These are phyloP conservation scores for Drosophila incognita DNA, from an alignment of 2,888 invertebrate genomes.

Conservation along the genomic window DNA sequence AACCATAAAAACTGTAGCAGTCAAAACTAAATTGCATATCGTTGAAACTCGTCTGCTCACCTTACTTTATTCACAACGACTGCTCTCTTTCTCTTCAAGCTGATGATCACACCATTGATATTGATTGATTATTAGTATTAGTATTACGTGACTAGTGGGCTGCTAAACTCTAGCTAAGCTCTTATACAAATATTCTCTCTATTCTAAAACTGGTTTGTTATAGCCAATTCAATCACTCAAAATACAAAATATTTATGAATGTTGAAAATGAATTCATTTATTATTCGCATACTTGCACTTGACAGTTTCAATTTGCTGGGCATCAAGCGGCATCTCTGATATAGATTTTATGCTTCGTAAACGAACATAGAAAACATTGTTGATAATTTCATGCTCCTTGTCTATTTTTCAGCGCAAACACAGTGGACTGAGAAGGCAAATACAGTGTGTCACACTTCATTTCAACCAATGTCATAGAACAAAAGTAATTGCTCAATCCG, in stretches of 20 bases:
- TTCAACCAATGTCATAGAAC: no score
- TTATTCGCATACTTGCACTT: slow-evolving; percentile 50
- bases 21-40: background rate
- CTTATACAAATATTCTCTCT: no score
- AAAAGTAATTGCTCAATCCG: no score
- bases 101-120: background rate
- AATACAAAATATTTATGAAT: background rate
- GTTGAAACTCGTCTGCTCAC: background rate
- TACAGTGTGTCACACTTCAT: no score
- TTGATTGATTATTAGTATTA: background rate
- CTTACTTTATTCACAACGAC: background rate
- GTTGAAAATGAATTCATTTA: slow-evolving; percentile 10
- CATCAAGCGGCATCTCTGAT: slow-evolving; percentile 54
- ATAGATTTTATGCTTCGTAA: slow-evolving; percentile 4
- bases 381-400: background rate
- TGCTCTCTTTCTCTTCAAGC: no score
- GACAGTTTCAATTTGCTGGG: slow-evolving; percentile 77
- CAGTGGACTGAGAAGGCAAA: background rate
- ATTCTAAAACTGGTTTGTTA: background rate
- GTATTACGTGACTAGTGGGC: background rate
- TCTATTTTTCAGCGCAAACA: slow-evolving; percentile 43
- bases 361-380: slow-evolving; percentile 21
- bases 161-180: background rate
- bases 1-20: background rate
- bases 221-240: background rate